Evolutionary conservation across 2,888 invertebrate genomes (phyloP), one percentile per base, ranked within the genome.

Genomic region (Gryllus longicercus): DNA sequence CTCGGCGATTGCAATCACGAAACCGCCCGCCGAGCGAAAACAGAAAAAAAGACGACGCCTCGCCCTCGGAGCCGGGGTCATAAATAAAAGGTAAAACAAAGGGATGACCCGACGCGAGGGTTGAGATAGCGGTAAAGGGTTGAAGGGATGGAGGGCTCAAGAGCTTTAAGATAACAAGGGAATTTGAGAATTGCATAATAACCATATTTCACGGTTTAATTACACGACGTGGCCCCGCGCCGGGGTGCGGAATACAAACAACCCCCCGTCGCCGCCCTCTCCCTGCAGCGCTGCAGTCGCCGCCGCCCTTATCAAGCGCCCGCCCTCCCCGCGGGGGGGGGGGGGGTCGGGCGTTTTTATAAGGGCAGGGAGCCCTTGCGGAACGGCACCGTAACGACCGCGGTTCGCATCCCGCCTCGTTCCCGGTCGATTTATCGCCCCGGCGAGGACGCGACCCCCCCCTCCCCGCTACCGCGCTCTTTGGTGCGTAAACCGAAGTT

Each of bases 161-260:
- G 76, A 21, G 76, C 25, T 63, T 63, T 51, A 78, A 81, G 81
- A 81, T 81, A 81, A 79, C 81, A 74, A 80, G 81, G 79, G 81
- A 81, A 81, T 81, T 81, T 77, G 80, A 79, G 79, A 81, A 81
- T 78, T 80, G 81, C 74, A 75, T 79, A 80, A 80, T 80, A 81
- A 81, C 81, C 79, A 80, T 81, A 80, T 80, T 80, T 81, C 81
- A 81, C 63, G 75, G 79, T 81, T 81, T 81, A 81, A 81, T 81
- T 81, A 81, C 76, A 77, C 77, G 38, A 49, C 38, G 50, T 77
- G 50, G 49, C n/a, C 50, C 49, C 49, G 49, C n/a, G 49, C 49
- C 77, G 50, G n/a, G 77, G 49, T 77, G 50, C 49, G 50, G 49
- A 77, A 77, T 77, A 50, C 77, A 50, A 77, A 77, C 77, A 50